A percentile compares a stretch with the other conserved stretches of the same genome.
Conservation (phyloP, 2,888 invertebrate species). For the Atrina japonica region DNA sequence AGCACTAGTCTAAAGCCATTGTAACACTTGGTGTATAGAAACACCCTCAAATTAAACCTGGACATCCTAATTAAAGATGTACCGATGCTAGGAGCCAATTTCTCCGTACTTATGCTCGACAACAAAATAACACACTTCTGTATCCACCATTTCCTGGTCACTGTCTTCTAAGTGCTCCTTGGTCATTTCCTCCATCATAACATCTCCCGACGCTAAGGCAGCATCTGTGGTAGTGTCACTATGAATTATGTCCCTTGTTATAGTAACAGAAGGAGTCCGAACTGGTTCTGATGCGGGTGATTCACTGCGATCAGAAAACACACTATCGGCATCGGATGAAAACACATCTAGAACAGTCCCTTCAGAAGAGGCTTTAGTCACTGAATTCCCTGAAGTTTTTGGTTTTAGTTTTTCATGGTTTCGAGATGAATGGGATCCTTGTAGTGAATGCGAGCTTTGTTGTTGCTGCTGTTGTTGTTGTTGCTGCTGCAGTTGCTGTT, state of each 20-base stretch:
- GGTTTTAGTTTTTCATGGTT: constrained; percentile 53
- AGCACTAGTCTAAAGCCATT: too few species aligned
- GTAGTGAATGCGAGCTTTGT: constrained; percentile 35
- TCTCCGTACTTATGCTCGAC: constrained; percentile 71
- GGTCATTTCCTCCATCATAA: constrained; percentile 43
- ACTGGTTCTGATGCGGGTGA: constrained; percentile 75
- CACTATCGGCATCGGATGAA: constrained; percentile 71
- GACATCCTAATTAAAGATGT: too few species aligned
- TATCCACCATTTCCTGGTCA: constrained; percentile 62
- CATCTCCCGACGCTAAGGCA: constrained; percentile 47
- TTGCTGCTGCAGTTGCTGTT: too few species aligned
- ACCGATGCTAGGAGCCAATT: constrained; percentile 62
- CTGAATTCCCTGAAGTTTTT: constrained; percentile 70
- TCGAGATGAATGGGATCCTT: constrained; percentile 19
- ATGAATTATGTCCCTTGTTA: constrained; percentile 70
- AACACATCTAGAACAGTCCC: constrained; percentile 70
- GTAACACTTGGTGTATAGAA: too few species aligned
- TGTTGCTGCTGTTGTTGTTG: too few species aligned
- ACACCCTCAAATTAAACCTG: too few species aligned
- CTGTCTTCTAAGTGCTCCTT: constrained; percentile 64
- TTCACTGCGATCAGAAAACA: constrained; percentile 74
- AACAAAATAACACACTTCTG: constrained; percentile 69
- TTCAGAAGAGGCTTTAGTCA: constrained; percentile 73
- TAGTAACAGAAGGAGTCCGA: constrained; percentile 60
- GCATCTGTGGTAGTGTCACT: constrained; percentile 71